These are phyloP conservation scores for Atta texana DNA, from an alignment of 1,140 invertebrate species.

Conservation along the genomic window DNA sequence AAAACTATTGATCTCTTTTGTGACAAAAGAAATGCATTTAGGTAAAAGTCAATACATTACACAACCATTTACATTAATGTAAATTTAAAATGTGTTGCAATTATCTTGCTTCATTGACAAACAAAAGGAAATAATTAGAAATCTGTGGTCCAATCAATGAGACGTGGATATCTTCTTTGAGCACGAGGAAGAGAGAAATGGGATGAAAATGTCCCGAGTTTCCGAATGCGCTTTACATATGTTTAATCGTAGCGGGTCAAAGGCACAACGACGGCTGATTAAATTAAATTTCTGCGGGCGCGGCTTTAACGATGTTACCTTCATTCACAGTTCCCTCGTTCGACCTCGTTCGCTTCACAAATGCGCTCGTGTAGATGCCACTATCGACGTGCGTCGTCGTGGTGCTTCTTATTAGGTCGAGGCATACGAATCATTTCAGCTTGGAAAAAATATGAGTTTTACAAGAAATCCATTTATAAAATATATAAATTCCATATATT, in stretches of 20 bases:
- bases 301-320: constrained; percentile 8
- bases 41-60: neutral
- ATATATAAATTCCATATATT: neutral
- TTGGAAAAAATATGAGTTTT: neutral
- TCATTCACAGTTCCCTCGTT: constrained; percentile 52
- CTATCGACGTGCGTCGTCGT: constrained; percentile 7
- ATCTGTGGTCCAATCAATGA: constrained; percentile 25
- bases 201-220: constrained; percentile 43
- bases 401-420: constrained; percentile 31
- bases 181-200: neutral
- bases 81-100: neutral
- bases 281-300: constrained; percentile 62
- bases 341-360: constrained; percentile 48
- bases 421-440: neutral
- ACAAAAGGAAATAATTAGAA: neutral
- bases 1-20: neutral
- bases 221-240: constrained; percentile 52
- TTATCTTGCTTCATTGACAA: neutral
- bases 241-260: constrained; percentile 64
- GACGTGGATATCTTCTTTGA: neutral
- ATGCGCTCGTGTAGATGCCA: constrained; percentile 16
- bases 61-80: neutral
- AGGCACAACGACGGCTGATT: constrained; percentile 65
- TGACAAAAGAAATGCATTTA: neutral
- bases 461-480: neutral